Evolutionary conservation across 2,888 invertebrate species (phyloP).

Genomic region (Rhagonycha fulva): DNA sequence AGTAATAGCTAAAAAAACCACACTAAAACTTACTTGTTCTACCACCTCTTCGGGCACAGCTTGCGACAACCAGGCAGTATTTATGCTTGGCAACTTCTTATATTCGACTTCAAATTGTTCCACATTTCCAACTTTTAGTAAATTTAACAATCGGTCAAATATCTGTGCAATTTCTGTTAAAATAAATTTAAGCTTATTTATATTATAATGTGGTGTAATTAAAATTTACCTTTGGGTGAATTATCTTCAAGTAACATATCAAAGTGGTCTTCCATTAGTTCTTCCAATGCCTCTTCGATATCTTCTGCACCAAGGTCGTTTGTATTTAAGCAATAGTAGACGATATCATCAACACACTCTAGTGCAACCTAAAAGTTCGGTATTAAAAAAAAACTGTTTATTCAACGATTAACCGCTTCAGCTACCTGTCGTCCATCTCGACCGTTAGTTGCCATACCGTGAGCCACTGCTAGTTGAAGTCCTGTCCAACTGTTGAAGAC

Average conservation of each 20-base stretch:
- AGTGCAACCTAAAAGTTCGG: constrained; percentile 60
- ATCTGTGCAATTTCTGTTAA: constrained; percentile 62
- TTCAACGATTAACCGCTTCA: neutral
- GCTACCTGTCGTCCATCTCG: constrained; percentile 69
- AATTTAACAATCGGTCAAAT: constrained; percentile 60
- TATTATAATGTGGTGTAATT: neutral
- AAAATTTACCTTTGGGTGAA: constrained; percentile 63
- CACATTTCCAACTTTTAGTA: constrained; percentile 62
- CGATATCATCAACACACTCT: constrained; percentile 66
- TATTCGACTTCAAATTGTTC: constrained; percentile 62
- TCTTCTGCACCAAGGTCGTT: constrained; percentile 62
- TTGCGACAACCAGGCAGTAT: constrained; percentile 63
- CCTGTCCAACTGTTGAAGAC: constrained; percentile 76
- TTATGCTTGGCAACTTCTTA: constrained; percentile 61
- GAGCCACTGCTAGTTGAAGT: constrained; percentile 71
- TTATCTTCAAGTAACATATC: constrained; percentile 73
- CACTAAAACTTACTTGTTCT: constrained; percentile 27
- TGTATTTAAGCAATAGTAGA: constrained; percentile 64
- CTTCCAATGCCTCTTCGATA: constrained; percentile 67
- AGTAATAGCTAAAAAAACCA: constrained; percentile 8
- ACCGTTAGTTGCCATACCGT: constrained; percentile 67
- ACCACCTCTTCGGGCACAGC: constrained; percentile 41
- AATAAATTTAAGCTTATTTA: neutral
- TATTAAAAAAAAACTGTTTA: neutral
- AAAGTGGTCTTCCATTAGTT: constrained; percentile 75